These are phyloP conservation scores for Aphelinus certus DNA, from an alignment of 1,140 invertebrate genomes.

Conservation along the genomic window DNA sequence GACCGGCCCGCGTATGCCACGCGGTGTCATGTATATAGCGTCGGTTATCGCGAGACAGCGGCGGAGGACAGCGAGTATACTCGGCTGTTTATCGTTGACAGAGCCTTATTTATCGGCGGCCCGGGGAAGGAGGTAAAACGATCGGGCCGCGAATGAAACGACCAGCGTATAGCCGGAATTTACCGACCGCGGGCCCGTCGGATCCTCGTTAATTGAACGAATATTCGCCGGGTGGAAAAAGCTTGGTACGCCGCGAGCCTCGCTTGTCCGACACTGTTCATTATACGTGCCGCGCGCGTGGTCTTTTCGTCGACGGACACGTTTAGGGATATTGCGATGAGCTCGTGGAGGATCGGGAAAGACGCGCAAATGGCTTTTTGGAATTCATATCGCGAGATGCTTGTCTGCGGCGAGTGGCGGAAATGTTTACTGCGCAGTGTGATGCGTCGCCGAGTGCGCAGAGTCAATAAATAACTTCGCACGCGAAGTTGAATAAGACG, in stretches of 20 bases:
- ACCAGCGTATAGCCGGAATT: slow-evolving; percentile 5
- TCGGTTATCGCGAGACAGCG: slow-evolving; percentile 12
- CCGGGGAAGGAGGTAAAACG: background rate
- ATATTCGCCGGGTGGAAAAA: background rate
- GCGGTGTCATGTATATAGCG: slow-evolving; percentile 8
- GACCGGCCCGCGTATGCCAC: background rate
- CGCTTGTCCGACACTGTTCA: background rate
- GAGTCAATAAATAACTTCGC: slow-evolving; percentile 24
- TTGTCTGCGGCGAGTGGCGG: too few relatives aligned
- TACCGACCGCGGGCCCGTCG: slow-evolving; percentile 10
- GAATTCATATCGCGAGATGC: background rate
- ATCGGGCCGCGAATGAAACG: slow-evolving; percentile 16
- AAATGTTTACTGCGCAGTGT: background rate
- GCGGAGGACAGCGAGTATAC: background rate
- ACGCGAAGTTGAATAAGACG: too few relatives aligned
- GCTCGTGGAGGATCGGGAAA: background rate
- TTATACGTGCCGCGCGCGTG: background rate
- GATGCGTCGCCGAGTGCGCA: background rate
- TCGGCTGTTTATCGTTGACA: slow-evolving; percentile 25
- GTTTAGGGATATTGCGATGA: background rate
- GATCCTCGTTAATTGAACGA: slow-evolving; percentile 15
- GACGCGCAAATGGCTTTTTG: background rate
- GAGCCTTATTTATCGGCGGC: slow-evolving; percentile 16
- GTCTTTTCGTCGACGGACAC: background rate
- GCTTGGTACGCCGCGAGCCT: background rate